Base-by-base conservation (phyloP, 2,888 invertebrate species). In the Dermolepida albohirtum region DNA sequence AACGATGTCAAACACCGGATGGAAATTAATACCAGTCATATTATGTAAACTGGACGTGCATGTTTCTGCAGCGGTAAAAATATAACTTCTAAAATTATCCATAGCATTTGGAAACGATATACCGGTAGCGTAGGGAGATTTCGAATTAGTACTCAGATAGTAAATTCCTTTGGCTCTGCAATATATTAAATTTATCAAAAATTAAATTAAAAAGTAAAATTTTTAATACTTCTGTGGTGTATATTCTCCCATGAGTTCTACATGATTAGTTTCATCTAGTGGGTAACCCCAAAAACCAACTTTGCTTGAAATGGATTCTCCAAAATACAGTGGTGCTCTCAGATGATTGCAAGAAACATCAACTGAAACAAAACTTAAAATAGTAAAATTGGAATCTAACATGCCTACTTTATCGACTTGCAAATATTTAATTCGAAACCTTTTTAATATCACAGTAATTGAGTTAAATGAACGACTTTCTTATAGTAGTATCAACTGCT, bases 301-400 rank as follows among this genome's bases (percentile, higher is more conserved):
- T 0, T 81, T 72, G 0, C 84, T 84, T 4, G 66, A 79, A 44
- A 88, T 87, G 0, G 89, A 89, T 76, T 89, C 88, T 0, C 88
- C 89, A 72, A 82, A 90, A 75, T 87, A 88, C 0, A 73, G 73
- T 0, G 89, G 87, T 0, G 90, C 89, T 70, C 89, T 81, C 2
- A 83, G 85, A 73, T 90, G 90, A 72, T 86, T 86, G 74, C 90
- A 90, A 5, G 87, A 84, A 0, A 88, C 86, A 52, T 84, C 82
- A 65, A 85, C 89, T 87, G 70, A 34, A 16, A n/a, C 11, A 17
- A 22, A 22, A 22, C 4, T 22, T 22, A 4, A 22, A 2, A n/a
- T n/a, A n/a, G 22, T 22, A 22, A 22, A 22, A 22, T 4, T 22
- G 4, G 22, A 22, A 22, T 22, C 22, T 22, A 4, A 22, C 4